These are phyloP conservation scores for Hylyphantes graminicola DNA, from an alignment of 1,140 invertebrate species.

Conservation along the genomic window DNA sequence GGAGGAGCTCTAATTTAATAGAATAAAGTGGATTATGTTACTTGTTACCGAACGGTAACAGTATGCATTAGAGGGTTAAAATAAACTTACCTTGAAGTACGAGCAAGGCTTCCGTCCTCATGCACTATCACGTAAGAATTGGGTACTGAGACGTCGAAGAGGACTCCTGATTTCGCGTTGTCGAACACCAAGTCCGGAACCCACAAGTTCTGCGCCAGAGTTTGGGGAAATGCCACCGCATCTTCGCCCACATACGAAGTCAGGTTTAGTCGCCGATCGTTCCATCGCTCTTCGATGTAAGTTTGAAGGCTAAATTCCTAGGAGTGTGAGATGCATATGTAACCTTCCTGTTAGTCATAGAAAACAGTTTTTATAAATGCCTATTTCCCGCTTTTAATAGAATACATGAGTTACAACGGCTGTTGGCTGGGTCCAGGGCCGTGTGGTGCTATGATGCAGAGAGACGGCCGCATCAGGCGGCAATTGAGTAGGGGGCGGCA, in stretches of 20 bases:
- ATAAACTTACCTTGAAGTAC: background rate
- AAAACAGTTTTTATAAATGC: background rate
- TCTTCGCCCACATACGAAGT: background rate
- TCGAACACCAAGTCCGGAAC: slow-evolving; percentile 56
- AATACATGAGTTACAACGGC: background rate
- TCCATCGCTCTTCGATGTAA: slow-evolving; percentile 49
- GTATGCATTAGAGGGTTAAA: no score
- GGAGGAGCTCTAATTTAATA: no score
- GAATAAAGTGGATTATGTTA: no score
- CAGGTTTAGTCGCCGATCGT: slow-evolving; percentile 46
- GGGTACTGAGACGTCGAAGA: slow-evolving; percentile 32
- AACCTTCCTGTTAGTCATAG: background rate
- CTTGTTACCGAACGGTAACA: no score
- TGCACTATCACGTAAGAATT: slow-evolving; percentile 2
- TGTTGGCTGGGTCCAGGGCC: no score
- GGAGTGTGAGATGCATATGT: background rate
- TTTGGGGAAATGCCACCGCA: background rate
- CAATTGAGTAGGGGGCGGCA: no score
- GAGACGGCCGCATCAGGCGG: no score
- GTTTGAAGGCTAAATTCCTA: background rate
- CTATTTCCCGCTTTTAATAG: background rate
- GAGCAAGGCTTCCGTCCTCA: background rate
- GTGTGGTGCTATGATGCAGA: no score
- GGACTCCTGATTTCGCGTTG: slow-evolving; percentile 28
- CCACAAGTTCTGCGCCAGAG: slow-evolving; percentile 21